These are phyloP conservation scores for Xanthia icteritia DNA, from an alignment of 2,888 invertebrate species.

Conservation along the genomic window DNA sequence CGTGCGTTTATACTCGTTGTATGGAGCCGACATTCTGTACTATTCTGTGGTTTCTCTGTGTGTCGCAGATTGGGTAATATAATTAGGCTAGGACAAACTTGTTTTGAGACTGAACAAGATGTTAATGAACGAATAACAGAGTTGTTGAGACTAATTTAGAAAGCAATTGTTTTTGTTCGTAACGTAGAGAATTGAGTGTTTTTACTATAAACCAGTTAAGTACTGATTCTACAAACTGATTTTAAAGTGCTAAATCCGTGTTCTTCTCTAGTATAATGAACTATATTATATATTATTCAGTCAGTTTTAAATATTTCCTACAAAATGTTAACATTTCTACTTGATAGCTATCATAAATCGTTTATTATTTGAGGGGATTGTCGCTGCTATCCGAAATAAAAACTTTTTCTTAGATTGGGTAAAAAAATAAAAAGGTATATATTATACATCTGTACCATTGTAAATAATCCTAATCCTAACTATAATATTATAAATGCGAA, in stretches of 20 bases:
- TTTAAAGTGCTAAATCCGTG: not conserved
- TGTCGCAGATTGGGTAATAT: conserved; percentile 9
- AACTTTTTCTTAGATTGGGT: not conserved
- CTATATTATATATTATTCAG: too few relatives aligned
- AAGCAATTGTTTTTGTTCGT: conserved; percentile 12
- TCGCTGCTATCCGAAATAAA: not conserved
- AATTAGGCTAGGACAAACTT: conserved; percentile 14
- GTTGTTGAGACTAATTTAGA: conserved; percentile 15
- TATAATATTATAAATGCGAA: too few relatives aligned
- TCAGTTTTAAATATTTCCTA: not conserved
- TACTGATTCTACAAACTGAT: not conserved
- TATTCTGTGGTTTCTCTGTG: not conserved
- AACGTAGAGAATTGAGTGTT: not conserved
- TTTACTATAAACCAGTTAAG: too few relatives aligned
- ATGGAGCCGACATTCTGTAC: not conserved
- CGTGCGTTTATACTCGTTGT: not conserved
- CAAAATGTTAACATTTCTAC: not conserved
- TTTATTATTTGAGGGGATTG: not conserved
- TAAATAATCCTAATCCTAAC: not conserved
- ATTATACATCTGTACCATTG: not conserved
- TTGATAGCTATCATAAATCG: not conserved
- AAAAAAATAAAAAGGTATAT: not conserved
- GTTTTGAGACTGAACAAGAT: conserved; percentile 22
- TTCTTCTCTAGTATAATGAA: not conserved
- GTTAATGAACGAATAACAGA: conserved; percentile 35